These are phyloP conservation scores for Ptychochromis oligacanthus DNA, from an alignment of 2,113 vertebrate genomes.

Conservation along the genomic window DNA sequence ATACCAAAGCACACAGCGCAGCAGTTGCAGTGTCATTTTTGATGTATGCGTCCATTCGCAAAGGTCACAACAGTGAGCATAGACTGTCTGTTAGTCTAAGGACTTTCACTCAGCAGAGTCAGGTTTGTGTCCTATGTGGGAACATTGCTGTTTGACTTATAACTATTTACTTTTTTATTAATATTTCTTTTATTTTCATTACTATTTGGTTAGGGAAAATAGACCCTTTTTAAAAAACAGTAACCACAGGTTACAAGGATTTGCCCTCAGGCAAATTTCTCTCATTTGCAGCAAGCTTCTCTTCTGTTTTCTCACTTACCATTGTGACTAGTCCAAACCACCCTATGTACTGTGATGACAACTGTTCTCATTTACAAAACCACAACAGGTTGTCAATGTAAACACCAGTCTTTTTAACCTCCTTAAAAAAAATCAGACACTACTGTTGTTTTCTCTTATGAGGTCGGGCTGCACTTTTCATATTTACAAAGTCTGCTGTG, in stretches of 20 bases:
- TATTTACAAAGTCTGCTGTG: background rate
- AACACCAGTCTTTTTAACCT: background rate
- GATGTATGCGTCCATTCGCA: background rate
- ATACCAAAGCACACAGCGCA: background rate
- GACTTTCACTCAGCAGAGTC: background rate
- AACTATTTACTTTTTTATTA: background rate
- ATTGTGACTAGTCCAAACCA: background rate
- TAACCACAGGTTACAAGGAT: background rate
- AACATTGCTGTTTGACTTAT: background rate
- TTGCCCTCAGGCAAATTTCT: background rate
- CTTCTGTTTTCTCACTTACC: background rate
- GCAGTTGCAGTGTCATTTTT: background rate
- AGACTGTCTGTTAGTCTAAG: background rate
- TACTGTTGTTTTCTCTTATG: background rate
- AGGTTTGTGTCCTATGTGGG: background rate
- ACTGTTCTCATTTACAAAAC: background rate
- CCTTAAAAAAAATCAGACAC: background rate
- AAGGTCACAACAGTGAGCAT: background rate
- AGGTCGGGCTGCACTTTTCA: rapidly evolving
- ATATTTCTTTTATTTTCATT: background rate
- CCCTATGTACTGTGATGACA: background rate
- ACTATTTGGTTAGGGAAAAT: background rate
- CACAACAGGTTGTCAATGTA: background rate
- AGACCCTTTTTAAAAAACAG: too few species aligned
- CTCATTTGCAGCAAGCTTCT: background rate